Evolutionary conservation across 2,113 vertebrate genomes (phyloP), one percentile per base, ranked within the genome.

Genomic region (Theristicus caerulescens): DNA sequence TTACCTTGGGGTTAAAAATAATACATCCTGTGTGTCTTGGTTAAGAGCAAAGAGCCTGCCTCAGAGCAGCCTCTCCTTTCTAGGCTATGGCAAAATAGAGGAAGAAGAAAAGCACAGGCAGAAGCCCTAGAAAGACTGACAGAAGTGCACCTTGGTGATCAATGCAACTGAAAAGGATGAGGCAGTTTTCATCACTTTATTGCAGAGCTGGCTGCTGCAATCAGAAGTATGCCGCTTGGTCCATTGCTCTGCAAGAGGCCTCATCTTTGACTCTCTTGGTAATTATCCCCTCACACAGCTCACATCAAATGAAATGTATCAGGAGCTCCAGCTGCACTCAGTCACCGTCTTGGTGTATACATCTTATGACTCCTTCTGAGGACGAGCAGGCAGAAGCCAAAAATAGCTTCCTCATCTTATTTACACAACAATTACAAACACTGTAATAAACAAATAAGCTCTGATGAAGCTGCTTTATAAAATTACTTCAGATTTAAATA

Each of bases 391-490:
- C 82, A 88, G 44, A 92, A 93, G 69, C 70, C 77, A 87, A 90
- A 96, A 95, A 95, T 95, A 96, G 44, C 65, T 82, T 82, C 65
- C 74, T 92, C 86, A 5, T 82, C 97, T 93, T 96, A 97, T 96
- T 97, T 96, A 94, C 80, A 96, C 95, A 94, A 95, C 86, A 97
- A 84, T 96, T 91, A 92, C 74, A 69, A 97, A 69, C 57, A 66
- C 93, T 94, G 73, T 94, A 92, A 95, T 97, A 96, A 97, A 94
- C 81, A 94, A 97, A 92, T 94, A 94, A 97, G 86, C 80, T 85
- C 73, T 95, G 97, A 97, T 94, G 91, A 95, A 85, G 61, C 77
- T 77, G 89, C 93, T 96, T 96, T 95, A 92, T 96, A 58, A 86
- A 92, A 97, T 89, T 84, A 89, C 91, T 94, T 94, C 72, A 91